Evolutionary conservation across 2,888 invertebrate genomes (phyloP).

Genomic region (Chrysolina haemoptera): DNA sequence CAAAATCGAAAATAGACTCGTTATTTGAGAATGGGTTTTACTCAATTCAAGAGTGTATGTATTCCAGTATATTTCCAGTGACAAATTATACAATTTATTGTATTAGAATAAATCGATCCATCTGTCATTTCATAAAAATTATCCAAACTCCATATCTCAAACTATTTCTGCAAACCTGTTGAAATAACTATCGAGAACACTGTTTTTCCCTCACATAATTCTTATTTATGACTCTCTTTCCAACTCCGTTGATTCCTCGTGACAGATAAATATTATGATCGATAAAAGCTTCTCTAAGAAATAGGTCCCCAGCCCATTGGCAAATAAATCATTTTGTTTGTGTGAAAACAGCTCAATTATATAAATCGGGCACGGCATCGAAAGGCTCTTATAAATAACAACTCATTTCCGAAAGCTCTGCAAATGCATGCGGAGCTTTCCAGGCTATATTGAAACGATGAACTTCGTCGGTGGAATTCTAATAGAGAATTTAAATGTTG

Average conservation of each 20-base stretch:
- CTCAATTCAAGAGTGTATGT: no score
- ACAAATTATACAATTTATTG: no score
- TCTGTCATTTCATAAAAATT: no score
- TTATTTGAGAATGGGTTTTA: no score
- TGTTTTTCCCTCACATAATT: neutral
- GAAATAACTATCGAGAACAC: neutral
- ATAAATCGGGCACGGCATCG: slow-evolving; percentile 35
- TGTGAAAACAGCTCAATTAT: slow-evolving; percentile 40
- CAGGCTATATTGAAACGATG: neutral
- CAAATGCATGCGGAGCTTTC: neutral
- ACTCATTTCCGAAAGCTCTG: slow-evolving; percentile 25
- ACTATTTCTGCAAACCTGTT: neutral
- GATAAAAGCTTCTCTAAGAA: slow-evolving; percentile 35
- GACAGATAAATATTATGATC: slow-evolving; percentile 41
- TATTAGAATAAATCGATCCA: no score
- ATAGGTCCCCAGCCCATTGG: slow-evolving; percentile 32
- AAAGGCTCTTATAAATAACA: slow-evolving; percentile 36
- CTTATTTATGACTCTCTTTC: slow-evolving; percentile 35
- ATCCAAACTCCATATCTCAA: neutral
- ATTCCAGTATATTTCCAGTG: no score
- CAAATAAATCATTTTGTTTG: slow-evolving; percentile 42
- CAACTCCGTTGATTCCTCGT: slow-evolving; percentile 31
- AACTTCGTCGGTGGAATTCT: neutral
- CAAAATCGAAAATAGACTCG: no score
- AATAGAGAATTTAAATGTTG: slow-evolving; percentile 2